Percentiles rank a stretch among this genome's conserved stretches.
Conservation (phyloP, 2,797 vertebrate species). For the Helarctos malayanus region DNA sequence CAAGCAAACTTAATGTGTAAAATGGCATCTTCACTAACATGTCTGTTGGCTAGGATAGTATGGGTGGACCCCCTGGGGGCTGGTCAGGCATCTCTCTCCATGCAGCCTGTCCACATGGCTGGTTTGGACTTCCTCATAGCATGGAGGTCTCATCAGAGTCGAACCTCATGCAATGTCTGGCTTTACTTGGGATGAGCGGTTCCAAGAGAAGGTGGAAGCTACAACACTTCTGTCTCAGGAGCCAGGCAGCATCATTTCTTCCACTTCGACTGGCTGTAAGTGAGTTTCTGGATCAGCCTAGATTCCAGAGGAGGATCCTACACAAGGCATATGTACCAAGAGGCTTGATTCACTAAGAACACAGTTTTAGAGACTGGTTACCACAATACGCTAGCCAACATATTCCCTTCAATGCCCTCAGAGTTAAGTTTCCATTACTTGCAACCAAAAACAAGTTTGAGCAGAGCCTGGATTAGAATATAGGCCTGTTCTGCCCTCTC, state of each 20-base stretch:
- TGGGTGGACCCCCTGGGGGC: accelerated
- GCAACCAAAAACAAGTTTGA: not conserved
- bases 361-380: not conserved
- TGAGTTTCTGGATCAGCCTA: not conserved
- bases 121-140: not conserved
- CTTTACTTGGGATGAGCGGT: not conserved
- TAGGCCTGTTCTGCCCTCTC: not conserved
- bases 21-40: accelerated
- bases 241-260: not conserved
- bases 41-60: not conserved
- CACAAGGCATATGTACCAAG: accelerated
- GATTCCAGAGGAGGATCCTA: not conserved
- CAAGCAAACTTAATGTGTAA: not conserved
- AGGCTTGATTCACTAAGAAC: not conserved
- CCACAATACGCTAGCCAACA: accelerated
- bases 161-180: not conserved
- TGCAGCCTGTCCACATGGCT: not conserved
- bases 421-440: no score
- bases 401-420: not conserved
- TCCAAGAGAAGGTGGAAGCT: not conserved
- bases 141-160: not conserved
- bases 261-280: not conserved
- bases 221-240: not conserved
- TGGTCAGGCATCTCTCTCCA: not conserved
- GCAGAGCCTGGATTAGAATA: not conserved